Evolutionary conservation across 2,113 vertebrate genomes (phyloP).

Genomic region (chimpanzee (Pan troglodytes)): NHGRI_mPanTro3-v2.1_pri NC_072404.2:56956501-56957000

Average conservation of each 20-base stretch:
- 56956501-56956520: neutral
- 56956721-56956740: neutral
- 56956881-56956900: neutral
- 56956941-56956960: fast-evolving
- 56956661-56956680: neutral
- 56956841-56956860: fast-evolving
- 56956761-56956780: neutral
- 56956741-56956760: neutral
- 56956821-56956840: neutral
- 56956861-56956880: neutral
- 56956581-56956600: neutral
- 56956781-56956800: neutral
- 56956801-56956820: no score
- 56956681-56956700: fast-evolving
- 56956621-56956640: neutral
- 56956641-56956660: neutral
- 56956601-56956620: neutral
- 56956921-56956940: fast-evolving
- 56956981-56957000: fast-evolving
- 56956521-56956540: neutral
- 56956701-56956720: neutral
- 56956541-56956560: neutral
- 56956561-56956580: neutral
- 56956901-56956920: neutral
- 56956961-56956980: neutral